A percentile compares a stretch with the other conserved stretches of the same genome.
Conservation (phyloP, 2,888 invertebrate species). For the Eilema sororculum region DNA sequence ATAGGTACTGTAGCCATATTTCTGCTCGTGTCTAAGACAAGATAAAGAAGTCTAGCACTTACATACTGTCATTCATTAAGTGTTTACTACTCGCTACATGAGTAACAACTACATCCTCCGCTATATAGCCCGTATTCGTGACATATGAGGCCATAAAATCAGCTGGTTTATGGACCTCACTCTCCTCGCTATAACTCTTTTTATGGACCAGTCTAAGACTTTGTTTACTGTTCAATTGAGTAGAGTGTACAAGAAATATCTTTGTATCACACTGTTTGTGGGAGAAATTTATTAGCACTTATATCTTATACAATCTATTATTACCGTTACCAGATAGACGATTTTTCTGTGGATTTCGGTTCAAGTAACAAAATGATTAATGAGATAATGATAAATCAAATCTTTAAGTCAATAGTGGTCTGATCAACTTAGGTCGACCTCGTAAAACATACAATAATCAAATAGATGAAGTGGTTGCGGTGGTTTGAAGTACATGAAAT, state of each 20-base stretch:
- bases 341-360: too few relatives aligned
- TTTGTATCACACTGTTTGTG: constrained; percentile 6
- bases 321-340: too few relatives aligned
- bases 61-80: constrained; percentile 18
- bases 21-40: neutral
- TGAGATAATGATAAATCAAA: neutral
- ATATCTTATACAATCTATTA: too few relatives aligned
- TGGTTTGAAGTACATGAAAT: too few relatives aligned
- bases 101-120: constrained; percentile 3
- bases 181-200: constrained; percentile 16
- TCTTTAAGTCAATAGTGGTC: neutral
- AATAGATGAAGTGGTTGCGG: too few relatives aligned
- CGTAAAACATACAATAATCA: neutral
- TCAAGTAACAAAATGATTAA: neutral
- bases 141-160: constrained; percentile 22
- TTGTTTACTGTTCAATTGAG: constrained; percentile 14
- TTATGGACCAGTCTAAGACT: constrained; percentile 12
- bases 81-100: constrained; percentile 28
- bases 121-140: constrained; percentile 10
- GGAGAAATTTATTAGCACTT: neutral
- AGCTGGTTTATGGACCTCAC: constrained; percentile 30
- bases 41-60: neutral
- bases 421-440: neutral
- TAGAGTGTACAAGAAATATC: constrained; percentile 9
- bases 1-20: neutral